Evolutionary conservation across 1,140 invertebrate genomes (phyloP), one percentile per base, ranked within the genome.

Genomic region (Ceratina australensis): DNA sequence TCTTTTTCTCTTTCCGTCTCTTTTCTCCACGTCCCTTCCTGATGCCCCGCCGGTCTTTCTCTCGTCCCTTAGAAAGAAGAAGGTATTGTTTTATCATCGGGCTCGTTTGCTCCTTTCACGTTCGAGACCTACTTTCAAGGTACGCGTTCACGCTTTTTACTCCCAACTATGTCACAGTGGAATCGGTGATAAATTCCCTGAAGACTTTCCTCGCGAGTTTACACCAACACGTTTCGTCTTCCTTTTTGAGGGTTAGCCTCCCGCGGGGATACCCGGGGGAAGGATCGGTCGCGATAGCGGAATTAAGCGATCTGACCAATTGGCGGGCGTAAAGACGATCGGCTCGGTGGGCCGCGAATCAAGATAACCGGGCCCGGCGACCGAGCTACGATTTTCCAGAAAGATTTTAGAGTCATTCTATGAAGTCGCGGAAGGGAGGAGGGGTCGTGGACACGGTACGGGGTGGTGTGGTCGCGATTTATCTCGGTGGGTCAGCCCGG

Each of bases 331-430:
- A 73, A 73, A 63, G 22, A 50, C 47, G 59, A n/a, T 28, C 56
- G 54, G 20, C 54, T 60, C 24, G 69, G 49, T 13, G 69, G 49
- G 15, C 57, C 54, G 56, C 42, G 56, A 72, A 72, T 72, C 57
- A 50, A 64, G 72, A 73, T 64, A 73, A 22, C 33, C 33, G 33
- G 5, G 33, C 33, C 33, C 33, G 33, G 33, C n/a, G 33, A 78
- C 64, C 82, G 82, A 84, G 73, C 81, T 84, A 85, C 82, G 83
- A 89, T 88, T 87, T 89, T 89, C 88, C 87, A 89, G 88, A 87
- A 89, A 89, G 65, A 80, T 74, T 65, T 42, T 56, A 15, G 64
- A 67, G 33, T 42, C 52, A 59, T 79, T 79, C 77, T 79, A 79
- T 79, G 77, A 79, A 79, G 71, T 59, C 71, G 49, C 65, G 15